phyloP scores from a whole-genome alignment of 92 coral and sea anemone species.

The Actinostola sp. region DNA sequence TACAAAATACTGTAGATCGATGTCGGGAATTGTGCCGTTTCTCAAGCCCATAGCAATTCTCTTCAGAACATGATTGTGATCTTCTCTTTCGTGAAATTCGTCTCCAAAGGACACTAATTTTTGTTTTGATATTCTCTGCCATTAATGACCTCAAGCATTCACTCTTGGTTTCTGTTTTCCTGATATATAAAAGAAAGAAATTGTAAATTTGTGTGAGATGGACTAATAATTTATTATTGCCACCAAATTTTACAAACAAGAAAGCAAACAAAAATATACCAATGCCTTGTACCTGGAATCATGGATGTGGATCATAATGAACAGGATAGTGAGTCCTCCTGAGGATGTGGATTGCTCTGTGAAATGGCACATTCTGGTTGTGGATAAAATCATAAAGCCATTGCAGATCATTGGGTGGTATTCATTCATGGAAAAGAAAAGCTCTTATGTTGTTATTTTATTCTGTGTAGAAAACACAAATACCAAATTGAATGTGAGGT shows the following conservation, averaged over 20 bases:
- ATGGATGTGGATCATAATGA: constrained; percentile 58
- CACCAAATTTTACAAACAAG: background rate
- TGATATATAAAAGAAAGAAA: constrained; percentile 14
- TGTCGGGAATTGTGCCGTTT: constrained; percentile 39
- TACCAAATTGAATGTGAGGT: background rate
- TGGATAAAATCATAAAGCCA: constrained; percentile 47
- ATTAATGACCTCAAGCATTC: constrained; percentile 69
- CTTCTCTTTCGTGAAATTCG: no score
- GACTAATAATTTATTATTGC: background rate
- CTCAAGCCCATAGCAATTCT: constrained; percentile 43
- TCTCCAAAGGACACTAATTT: no score
- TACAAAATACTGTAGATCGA: constrained; percentile 47
- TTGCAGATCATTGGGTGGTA: constrained; percentile 43
- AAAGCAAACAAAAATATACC: no score
- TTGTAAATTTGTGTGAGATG: background rate
- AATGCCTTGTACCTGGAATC: constrained; percentile 60
- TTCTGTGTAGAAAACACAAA: background rate
- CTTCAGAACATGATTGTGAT: constrained; percentile 68
- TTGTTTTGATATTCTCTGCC: constrained; percentile 61
- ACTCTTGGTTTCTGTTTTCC: constrained; percentile 51
- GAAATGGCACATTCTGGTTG: constrained; percentile 20
- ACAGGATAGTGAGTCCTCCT: constrained; percentile 47
- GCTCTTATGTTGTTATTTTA: constrained; percentile 19
- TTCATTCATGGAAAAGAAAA: constrained; percentile 32
- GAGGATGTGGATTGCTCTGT: constrained; percentile 29